These are phyloP conservation scores for Drosophila rhopaloa DNA, from an alignment of 1,140 invertebrate species.

Conservation along the genomic window DNA sequence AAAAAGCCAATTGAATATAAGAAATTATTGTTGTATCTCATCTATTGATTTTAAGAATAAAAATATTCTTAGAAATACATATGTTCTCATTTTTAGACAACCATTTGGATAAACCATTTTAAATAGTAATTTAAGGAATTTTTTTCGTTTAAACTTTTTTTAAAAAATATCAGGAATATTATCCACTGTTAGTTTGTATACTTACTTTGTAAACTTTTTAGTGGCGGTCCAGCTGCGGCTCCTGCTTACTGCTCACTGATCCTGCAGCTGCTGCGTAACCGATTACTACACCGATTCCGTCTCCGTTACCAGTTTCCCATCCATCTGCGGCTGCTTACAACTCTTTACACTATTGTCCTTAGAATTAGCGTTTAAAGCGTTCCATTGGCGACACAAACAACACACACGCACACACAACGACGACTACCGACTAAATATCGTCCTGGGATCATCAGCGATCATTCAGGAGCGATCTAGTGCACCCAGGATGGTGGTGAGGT, in stretches of 20 bases:
- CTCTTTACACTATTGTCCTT: conserved; percentile 75
- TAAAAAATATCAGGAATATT: too few relatives aligned
- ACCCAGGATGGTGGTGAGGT: conserved; percentile 88
- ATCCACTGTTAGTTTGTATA: conserved; percentile 1
- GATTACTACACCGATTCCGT: conserved; percentile 3
- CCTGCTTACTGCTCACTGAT: conserved; percentile 24
- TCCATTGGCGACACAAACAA: conserved; percentile 56
- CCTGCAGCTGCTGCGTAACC: conserved; percentile 21
- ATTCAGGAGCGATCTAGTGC: conserved; percentile 85
- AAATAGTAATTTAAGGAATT: too few relatives aligned
- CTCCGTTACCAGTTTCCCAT: conserved; percentile 20
- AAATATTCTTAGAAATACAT: too few relatives aligned
- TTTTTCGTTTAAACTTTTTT: too few relatives aligned
- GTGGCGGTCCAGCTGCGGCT: conserved; percentile 65
- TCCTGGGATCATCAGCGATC: neutral
- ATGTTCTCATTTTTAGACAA: too few relatives aligned
- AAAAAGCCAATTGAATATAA: too few relatives aligned
- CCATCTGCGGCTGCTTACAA: conserved; percentile 29
- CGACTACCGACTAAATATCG: conserved; percentile 21
- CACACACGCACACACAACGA: conserved; percentile 16
- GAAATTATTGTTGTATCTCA: too few relatives aligned
- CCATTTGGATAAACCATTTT: too few relatives aligned
- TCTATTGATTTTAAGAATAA: too few relatives aligned
- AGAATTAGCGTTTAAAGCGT: conserved; percentile 67
- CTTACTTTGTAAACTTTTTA: conserved; percentile 81